Percentiles rank a stretch among this genome's conserved stretches.
Evolutionary conservation across 2,113 vertebrate genomes (phyloP).

Genomic region (Zosterops hypoxanthus): DNA sequence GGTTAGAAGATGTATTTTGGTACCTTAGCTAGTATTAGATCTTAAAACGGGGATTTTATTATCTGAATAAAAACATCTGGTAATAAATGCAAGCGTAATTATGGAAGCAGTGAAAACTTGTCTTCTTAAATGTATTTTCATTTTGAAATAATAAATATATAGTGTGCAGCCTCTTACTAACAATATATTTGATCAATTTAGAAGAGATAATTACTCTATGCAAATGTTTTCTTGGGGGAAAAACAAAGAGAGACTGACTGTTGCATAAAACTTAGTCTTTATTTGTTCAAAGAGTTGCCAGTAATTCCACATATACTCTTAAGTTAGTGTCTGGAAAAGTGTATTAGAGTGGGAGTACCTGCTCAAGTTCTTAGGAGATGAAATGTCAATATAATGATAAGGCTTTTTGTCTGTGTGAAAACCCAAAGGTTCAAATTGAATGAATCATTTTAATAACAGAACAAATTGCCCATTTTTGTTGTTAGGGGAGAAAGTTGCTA

Average conservation of each 20-base stretch:
- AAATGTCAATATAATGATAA: background rate
- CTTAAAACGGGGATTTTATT: background rate
- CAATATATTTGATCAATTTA: background rate
- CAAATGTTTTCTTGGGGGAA: background rate
- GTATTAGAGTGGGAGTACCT: background rate
- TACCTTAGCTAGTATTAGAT: background rate
- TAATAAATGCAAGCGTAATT: background rate
- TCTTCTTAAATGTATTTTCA: background rate
- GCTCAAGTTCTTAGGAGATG: background rate
- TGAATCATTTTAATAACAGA: background rate
- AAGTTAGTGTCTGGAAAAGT: background rate
- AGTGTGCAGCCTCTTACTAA: background rate
- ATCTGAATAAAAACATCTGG: background rate
- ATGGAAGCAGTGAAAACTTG: background rate
- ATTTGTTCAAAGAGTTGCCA: background rate
- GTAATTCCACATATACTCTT: background rate
- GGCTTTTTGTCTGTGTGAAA: background rate
- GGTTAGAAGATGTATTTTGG: background rate
- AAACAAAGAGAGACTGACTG: background rate
- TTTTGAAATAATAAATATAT: background rate
- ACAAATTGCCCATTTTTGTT: background rate
- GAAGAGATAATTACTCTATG: background rate
- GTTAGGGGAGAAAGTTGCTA: background rate
- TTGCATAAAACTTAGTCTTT: background rate
- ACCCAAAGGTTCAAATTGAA: background rate